These are phyloP conservation scores for Meloidogyne chitwoodi DNA, from an alignment of 1,140 invertebrate species.

Conservation along the genomic window DNA sequence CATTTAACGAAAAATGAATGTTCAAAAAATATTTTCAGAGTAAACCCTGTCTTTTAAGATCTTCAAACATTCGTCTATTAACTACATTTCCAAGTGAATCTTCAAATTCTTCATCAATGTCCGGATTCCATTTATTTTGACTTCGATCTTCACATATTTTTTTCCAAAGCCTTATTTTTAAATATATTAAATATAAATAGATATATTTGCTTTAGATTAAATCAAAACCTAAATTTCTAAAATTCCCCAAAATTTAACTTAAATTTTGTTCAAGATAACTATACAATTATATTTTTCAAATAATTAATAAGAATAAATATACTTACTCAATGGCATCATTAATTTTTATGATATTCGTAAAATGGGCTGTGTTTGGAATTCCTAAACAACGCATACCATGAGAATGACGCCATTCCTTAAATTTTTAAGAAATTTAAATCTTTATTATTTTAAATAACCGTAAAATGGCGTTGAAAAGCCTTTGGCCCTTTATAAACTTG, in stretches of 20 bases:
- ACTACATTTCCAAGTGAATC: slow-evolving; percentile 97
- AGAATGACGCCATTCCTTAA: slow-evolving; percentile 91
- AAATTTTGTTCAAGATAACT: too few species aligned
- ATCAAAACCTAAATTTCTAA: too few species aligned
- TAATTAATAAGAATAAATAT: neutral
- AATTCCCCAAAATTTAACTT: too few species aligned
- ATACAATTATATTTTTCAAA: neutral
- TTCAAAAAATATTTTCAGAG: slow-evolving; percentile 65
- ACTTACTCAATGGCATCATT: slow-evolving; percentile 75
- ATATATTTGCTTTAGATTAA: too few species aligned
- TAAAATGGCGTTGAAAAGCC: slow-evolving; percentile 98
- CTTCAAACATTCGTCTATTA: slow-evolving; percentile 94
- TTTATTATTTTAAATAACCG: slow-evolving; percentile 62
- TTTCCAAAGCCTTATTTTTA: slow-evolving; percentile 72
- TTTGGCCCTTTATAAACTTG: slow-evolving; percentile 93
- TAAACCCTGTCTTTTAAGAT: slow-evolving; percentile 93
- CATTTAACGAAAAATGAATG: neutral
- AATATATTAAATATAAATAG: too few species aligned
- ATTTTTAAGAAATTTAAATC: slow-evolving; percentile 7
- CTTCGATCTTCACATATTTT: slow-evolving; percentile 92
- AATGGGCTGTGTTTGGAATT: slow-evolving; percentile 98
- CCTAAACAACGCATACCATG: slow-evolving; percentile 98
- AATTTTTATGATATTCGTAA: slow-evolving; percentile 98
- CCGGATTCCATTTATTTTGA: slow-evolving; percentile 88
- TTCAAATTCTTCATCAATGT: slow-evolving; percentile 90